phyloP scores from a whole-genome alignment of 2,888 invertebrate species.

The Apotomis betuletana region DNA sequence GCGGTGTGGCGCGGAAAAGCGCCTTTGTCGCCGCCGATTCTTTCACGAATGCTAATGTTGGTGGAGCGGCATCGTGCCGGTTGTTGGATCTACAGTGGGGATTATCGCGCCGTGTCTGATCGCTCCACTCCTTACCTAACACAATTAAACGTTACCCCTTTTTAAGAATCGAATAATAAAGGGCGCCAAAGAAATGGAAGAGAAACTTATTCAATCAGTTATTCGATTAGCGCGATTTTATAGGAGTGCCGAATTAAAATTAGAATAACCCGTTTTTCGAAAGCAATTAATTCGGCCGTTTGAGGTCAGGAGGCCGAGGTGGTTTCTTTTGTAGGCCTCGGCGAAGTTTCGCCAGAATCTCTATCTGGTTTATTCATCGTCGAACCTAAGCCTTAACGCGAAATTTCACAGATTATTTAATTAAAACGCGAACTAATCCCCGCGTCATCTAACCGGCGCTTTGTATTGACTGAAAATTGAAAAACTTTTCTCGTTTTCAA shows the following conservation, averaged over 20 bases:
- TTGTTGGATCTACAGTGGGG: conserved; percentile 67
- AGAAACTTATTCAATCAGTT: conserved; percentile 39
- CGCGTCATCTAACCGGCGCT: conserved; percentile 53
- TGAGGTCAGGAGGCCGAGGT: not conserved
- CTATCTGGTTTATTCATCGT: conserved; percentile 23
- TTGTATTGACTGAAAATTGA: conserved; percentile 76
- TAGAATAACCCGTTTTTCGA: conserved; percentile 6
- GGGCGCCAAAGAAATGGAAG: conserved; percentile 25
- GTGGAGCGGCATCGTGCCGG: conserved; percentile 66
- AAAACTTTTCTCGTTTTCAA: conserved; percentile 79
- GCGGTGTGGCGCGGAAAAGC: conserved; percentile 10
- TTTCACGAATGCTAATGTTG: conserved; percentile 57
- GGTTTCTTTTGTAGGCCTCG: conserved; percentile 6
- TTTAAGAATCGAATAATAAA: conserved; percentile 34
- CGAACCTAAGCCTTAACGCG: conserved; percentile 20
- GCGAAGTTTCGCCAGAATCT: not conserved
- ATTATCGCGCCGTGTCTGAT: conserved; percentile 54
- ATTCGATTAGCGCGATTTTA: conserved; percentile 39
- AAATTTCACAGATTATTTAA: conserved; percentile 58
- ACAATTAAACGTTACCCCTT: conserved; percentile 37
- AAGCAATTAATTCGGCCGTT: conserved; percentile 22
- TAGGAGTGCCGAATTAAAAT: conserved; percentile 25
- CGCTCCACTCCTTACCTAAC: conserved; percentile 41
- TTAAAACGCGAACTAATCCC: conserved; percentile 68
- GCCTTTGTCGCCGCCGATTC: conserved; percentile 28